These are phyloP conservation scores for Crocidura indochinensis DNA, from an alignment of 2,797 vertebrate genomes.

Conservation along the genomic window DNA sequence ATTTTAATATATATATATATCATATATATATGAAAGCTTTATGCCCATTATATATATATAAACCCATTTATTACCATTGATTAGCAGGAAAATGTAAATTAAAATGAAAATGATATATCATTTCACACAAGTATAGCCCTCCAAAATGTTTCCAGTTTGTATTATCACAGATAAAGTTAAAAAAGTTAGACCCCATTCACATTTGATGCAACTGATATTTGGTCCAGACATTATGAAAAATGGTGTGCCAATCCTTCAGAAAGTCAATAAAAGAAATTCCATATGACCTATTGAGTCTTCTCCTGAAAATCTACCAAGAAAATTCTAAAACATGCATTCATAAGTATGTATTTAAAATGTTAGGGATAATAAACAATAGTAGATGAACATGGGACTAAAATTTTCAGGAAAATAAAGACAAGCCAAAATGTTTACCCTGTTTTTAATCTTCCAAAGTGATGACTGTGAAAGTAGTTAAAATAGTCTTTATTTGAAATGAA, in stretches of 20 bases:
- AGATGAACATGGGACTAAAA: neutral
- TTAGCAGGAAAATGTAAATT: neutral
- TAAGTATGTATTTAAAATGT: neutral
- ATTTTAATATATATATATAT: neutral
- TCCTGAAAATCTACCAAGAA: neutral
- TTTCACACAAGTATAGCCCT: neutral
- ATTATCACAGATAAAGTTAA: neutral
- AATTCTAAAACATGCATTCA: neutral
- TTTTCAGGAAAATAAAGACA: neutral
- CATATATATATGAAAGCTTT: no score
- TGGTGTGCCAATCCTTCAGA: no score
- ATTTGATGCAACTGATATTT: no score
- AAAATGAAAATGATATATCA: neutral
- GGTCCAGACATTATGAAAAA: no score
- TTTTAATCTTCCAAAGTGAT: neutral
- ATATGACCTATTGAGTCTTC: no score
- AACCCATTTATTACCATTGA: neutral
- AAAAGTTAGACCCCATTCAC: neutral
- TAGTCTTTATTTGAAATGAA: neutral
- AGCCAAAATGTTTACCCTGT: neutral
- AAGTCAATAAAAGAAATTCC: no score
- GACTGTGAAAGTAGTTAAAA: conserved; percentile 10
- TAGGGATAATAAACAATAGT: neutral
- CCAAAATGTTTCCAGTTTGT: neutral
- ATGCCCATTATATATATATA: neutral